Evolutionary conservation across 2,888 invertebrate species (phyloP), one percentile per base, ranked within the genome.

Genomic region (Nephrotoma flavescens): DNA sequence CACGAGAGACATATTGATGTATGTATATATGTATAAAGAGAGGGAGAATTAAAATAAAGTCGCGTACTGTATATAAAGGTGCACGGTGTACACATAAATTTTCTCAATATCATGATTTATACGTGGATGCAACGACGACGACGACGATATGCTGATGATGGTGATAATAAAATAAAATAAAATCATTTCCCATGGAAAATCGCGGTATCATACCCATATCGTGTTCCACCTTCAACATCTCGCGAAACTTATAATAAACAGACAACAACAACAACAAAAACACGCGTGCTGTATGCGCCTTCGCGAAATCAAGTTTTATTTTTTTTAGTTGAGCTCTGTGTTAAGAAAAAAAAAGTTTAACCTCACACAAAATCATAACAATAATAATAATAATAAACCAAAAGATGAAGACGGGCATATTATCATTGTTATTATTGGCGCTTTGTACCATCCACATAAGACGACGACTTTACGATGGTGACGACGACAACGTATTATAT

Each of bases 211-310:
- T 71, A 57, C 9, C 71, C 71, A 71, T 71, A 52, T 52, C 52
- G 52, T 52, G n/a, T 83, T 83, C 83, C 83, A 83, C 83, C 83
- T 84, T 84, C 84, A 84, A 84, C 42, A 84, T 47, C 47, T 84
- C 12, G 42, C n/a, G 84, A 42, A 11, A 42, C 15, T 41, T 42
- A 42, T 42, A 47, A 84, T 42, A 84, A 84, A 84, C 84, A 84
- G 84, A 84, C 84, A 84, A 31, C 15, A 84, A 4, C 42, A 84
- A 84, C n/a, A 84, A 84, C n/a, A 84, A 84, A 84, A 84, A 84
- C 41, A 84, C 84, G 84, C 84, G 84, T 84, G 84, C 84, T 42
- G 84, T 84, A 84, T 84, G 84, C 84, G 84, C 84, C 84, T 84
- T 84, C 84, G 84, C 84, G 84, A 84, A 84, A 84, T 84, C 84